A percentile compares a stretch with the other conserved stretches of the same genome.
Conservation (phyloP, 2,888 invertebrate genomes). For the Drosophila nr. perissopoda region DNA sequence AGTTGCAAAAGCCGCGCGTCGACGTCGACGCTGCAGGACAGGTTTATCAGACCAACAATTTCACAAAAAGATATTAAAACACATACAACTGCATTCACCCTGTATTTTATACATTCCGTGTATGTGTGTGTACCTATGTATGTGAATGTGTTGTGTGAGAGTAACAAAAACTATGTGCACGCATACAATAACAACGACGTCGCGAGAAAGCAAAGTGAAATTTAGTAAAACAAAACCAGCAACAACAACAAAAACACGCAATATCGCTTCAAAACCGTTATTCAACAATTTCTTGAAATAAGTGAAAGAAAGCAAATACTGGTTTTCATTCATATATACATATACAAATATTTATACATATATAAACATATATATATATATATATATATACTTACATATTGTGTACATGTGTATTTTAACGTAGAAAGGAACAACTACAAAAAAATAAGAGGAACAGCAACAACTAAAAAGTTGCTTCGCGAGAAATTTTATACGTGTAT, state of each 20-base stretch:
- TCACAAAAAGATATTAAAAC: conserved; percentile 42
- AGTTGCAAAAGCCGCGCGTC: conserved; percentile 23
- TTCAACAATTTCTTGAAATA: conserved; percentile 74
- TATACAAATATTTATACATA: conserved; percentile 9
- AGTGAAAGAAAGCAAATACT: conserved; percentile 78
- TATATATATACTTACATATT: conserved; percentile 18
- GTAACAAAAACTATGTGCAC: conserved; percentile 57
- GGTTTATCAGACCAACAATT: conserved; percentile 66
- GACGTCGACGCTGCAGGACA: conserved; percentile 57
- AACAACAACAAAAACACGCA: conserved; percentile 52
- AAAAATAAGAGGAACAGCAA: conserved; percentile 27
- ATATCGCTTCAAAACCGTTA: conserved; percentile 71
- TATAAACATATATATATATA: conserved; percentile 14
- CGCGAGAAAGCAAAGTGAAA: conserved; percentile 77
- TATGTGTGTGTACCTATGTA: conserved; percentile 14
- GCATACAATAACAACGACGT: conserved; percentile 54
- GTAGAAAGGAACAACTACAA: conserved; percentile 49
- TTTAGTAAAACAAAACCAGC: conserved; percentile 63
- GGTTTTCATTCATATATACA: conserved; percentile 58
- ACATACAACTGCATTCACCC: conserved; percentile 26
- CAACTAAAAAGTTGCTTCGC: conserved; percentile 72
- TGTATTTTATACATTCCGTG: conserved; percentile 36
- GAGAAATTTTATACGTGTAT: conserved; percentile 68
- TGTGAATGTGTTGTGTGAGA: conserved; percentile 31
- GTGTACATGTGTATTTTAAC: conserved; percentile 21